phyloP scores from a whole-genome alignment of 2,797 vertebrate genomes.

The Botia kubotai region DNA sequence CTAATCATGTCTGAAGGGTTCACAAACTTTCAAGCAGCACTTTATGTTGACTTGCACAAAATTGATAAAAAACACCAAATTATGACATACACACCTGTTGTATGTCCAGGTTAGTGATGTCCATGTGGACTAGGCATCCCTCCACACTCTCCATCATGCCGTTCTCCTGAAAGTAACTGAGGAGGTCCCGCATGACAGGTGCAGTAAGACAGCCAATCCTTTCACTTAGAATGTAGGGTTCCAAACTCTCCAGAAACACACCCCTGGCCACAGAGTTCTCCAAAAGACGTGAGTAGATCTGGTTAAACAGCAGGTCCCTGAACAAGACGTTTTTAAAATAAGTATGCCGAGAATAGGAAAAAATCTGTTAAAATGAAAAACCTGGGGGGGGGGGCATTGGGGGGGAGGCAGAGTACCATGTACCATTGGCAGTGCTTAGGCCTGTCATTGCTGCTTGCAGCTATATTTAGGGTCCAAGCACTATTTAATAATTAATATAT shows the following conservation, averaged over 20 bases:
- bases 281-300: constrained; percentile 87
- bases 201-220: constrained; percentile 90
- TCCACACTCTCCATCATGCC: constrained; percentile 93
- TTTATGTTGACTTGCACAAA: neutral
- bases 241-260: constrained; percentile 92
- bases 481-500: too few species aligned
- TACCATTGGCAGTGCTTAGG: too few species aligned
- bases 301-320: constrained; percentile 92
- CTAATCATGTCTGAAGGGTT: too few species aligned
- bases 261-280: constrained; percentile 93
- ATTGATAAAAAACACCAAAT: neutral
- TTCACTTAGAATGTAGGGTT: constrained; percentile 90
- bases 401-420: too few species aligned
- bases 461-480: too few species aligned
- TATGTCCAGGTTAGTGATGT: constrained; percentile 95
- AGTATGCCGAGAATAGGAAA: too few species aligned
- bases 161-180: constrained; percentile 92
- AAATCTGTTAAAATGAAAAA: too few species aligned
- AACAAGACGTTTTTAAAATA: neutral
- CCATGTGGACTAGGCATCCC: constrained; percentile 95
- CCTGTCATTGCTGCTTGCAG: too few species aligned
- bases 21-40: too few species aligned
- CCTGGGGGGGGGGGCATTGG: too few species aligned
- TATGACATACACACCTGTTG: constrained; percentile 83
- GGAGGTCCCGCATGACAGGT: constrained; percentile 92